Percentiles rank a stretch among this genome's conserved stretches.
Conservation (phyloP, 2,113 vertebrate genomes). For the Callorhinus ursinus region DNA sequence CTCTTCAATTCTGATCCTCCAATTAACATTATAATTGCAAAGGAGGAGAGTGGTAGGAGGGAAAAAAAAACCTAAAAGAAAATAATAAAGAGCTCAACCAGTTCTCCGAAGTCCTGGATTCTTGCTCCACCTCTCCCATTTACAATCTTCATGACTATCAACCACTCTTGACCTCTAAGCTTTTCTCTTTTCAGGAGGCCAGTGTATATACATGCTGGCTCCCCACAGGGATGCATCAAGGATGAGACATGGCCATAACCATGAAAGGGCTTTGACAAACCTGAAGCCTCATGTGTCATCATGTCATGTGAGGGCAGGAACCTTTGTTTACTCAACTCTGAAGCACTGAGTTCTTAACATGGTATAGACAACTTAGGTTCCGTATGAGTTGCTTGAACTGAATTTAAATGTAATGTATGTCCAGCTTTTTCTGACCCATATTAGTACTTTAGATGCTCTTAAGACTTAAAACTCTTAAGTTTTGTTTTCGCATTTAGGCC, state of each 20-base stretch:
- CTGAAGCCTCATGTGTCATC: background rate
- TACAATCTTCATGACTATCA: background rate
- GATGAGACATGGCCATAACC: background rate
- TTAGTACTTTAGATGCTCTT: background rate
- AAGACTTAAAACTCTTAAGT: background rate
- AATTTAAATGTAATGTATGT: background rate
- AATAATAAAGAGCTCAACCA: background rate
- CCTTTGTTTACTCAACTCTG: background rate
- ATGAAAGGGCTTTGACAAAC: background rate
- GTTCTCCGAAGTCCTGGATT: background rate
- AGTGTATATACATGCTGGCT: no score
- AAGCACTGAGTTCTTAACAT: background rate
- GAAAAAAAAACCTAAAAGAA: background rate
- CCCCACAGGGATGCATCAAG: background rate
- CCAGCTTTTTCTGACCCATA: background rate
- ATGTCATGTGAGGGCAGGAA: background rate
- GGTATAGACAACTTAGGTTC: background rate
- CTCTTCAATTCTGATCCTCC: background rate
- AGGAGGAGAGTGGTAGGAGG: background rate
- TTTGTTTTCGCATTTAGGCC: background rate
- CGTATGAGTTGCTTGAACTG: background rate
- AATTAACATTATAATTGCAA: background rate
- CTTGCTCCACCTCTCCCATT: background rate
- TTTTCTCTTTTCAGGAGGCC: background rate
- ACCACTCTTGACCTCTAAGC: background rate